These are phyloP conservation scores for Asbolus verrucosus DNA, from an alignment of 1,140 invertebrate species.

Conservation along the genomic window DNA sequence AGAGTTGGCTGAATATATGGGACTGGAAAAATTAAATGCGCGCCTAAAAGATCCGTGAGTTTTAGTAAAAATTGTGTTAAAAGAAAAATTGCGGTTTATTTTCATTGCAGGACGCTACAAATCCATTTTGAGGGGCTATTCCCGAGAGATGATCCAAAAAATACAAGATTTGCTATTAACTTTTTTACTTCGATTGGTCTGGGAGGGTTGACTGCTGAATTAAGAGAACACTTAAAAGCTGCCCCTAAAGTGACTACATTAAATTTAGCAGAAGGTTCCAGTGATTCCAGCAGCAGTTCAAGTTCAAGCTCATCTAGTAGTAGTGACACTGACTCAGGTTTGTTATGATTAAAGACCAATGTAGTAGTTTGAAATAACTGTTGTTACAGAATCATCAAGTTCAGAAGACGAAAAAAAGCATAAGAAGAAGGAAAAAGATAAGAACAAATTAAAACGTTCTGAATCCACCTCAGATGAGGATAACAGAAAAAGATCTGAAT, in stretches of 20 bases:
- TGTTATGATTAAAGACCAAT: background rate
- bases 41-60: conserved; percentile 88
- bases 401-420: conserved; percentile 56
- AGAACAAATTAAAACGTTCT: conserved; percentile 31
- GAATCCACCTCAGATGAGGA: conserved; percentile 19
- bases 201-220: conserved; percentile 94
- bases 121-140: conserved; percentile 92
- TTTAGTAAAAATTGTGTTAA: conserved; percentile 20
- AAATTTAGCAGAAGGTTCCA: conserved; percentile 52
- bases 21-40: conserved; percentile 89
- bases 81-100: conserved; percentile 17
- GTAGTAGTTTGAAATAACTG: conserved; percentile 31
- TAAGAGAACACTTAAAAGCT: conserved; percentile 90
- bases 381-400: conserved; percentile 48
- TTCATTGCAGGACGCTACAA: conserved; percentile 78
- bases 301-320: conserved; percentile 39
- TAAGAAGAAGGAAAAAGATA: conserved; percentile 59
- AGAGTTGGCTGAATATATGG: conserved; percentile 97
- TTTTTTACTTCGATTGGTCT: conserved; percentile 99
- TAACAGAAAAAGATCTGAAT: conserved; percentile 46
- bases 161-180: conserved; percentile 98
- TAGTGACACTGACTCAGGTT: conserved; percentile 50
- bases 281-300: conserved; percentile 51
- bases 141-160: conserved; percentile 94
- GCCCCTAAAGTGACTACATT: conserved; percentile 74